A percentile compares a stretch with the other conserved stretches of the same genome.
Evolutionary conservation across 1,140 invertebrate species (phyloP).

Genomic region (Scylla paramamosain): DNA sequence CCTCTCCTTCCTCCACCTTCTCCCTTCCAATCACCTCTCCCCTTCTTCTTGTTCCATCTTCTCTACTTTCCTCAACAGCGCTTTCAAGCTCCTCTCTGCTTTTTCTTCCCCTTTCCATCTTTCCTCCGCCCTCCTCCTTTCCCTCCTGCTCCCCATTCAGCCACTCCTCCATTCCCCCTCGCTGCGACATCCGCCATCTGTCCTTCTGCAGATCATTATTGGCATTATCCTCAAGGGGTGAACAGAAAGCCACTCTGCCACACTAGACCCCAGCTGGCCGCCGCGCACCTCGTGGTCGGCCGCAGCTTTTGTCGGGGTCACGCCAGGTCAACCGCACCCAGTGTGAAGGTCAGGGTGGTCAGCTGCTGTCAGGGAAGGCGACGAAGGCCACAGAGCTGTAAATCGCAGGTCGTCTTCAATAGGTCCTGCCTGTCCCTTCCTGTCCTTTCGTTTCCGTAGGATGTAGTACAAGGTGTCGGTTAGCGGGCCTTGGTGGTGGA

Average conservation of each 20-base stretch:
- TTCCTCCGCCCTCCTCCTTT: neutral
- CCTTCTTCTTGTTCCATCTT: neutral
- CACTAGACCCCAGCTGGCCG: neutral
- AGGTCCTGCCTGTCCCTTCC: neutral
- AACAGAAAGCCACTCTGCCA: neutral
- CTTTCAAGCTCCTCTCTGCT: neutral
- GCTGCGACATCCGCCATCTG: neutral
- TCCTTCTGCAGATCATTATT: constrained; percentile 14
- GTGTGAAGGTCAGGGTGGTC: constrained; percentile 5
- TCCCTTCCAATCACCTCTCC: neutral
- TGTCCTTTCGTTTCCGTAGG: too few relatives aligned
- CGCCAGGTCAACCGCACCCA: neutral
- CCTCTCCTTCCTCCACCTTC: too few relatives aligned
- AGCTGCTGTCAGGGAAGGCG: neutral
- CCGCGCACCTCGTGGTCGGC: neutral
- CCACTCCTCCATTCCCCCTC: neutral
- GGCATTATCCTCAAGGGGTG: neutral
- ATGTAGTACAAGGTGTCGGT: too few relatives aligned
- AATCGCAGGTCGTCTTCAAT: neutral
- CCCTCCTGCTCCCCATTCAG: neutral
- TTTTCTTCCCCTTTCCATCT: neutral
- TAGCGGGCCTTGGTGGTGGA: too few relatives aligned
- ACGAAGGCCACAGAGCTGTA: neutral
- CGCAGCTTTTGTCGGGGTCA: neutral
- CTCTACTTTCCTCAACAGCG: neutral